Evolutionary conservation across 2,797 vertebrate species (phyloP), one percentile per base, ranked within the genome.

Genomic region (Sebastes hubbsi): DNA sequence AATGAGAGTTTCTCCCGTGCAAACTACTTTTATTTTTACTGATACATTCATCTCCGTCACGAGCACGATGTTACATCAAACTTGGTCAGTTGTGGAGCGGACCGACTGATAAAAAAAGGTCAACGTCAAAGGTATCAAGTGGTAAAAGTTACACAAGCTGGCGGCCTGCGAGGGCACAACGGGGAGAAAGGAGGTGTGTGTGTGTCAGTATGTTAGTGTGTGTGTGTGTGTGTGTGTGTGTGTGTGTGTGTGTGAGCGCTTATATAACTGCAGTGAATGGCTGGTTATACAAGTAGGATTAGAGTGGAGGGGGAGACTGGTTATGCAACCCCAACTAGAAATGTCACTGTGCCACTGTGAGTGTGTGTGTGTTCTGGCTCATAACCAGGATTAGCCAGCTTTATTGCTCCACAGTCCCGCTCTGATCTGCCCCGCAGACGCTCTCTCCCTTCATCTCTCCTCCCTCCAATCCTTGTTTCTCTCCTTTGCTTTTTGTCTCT

Each of bases 201-300:
- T 68, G 64, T 80, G 81, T 73, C n/a, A 54, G 71, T 79, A 29
- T 69, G 60, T 56, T n/a, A 46, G 78, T 67, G 42, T 59, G 65
- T 82, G 32, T 32, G 30, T 27, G 73, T 63, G 64, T 62, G 70
- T 52, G 63, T 64, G 74, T 64, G 74, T 54, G 75, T 66, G 78
- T 67, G 42, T 59, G 65, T 82, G 32, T 32, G 75, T 66, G 52
- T 63, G 74, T 79, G 83, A 60, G 52, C 10, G 55, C 81, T 95
- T 95, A 95, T 93, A 89, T 92, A 95, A 94, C 85, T 87, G 72
- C 76, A 89, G 87, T 93, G 88, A 95, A 95, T 93, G 88, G 88
- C 88, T 90, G 88, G 93, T 94, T 95, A 95, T 90, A 94, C 94
- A 94, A 95, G 92, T 90, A 89, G 92, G 92, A 95, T 94, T 95